Conservation (phyloP, 2,113 vertebrate genomes). For the Pipra filicauda region DNA sequence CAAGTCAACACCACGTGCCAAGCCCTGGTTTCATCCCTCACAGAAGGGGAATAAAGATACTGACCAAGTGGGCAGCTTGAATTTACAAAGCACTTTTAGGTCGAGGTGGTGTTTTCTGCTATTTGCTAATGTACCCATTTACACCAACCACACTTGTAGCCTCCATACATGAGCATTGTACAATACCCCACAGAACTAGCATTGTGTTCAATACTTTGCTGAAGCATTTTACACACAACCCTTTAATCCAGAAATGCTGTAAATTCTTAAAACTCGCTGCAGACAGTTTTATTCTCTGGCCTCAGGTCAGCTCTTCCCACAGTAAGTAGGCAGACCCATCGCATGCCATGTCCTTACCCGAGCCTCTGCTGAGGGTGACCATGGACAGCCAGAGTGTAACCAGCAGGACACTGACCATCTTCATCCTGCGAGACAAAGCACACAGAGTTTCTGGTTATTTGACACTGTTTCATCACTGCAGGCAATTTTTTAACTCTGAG, state of each 20-base stretch:
- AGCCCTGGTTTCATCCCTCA: not conserved
- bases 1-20: fast-evolving
- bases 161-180: not conserved
- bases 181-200: not conserved
- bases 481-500: not conserved
- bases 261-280: not conserved
- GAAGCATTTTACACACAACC: not conserved
- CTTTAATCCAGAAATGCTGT: not conserved
- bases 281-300: not conserved
- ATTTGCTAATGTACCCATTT: fast-evolving
- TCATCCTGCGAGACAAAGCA: constrained; percentile 72
- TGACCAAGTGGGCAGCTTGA: not conserved
- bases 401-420: constrained; percentile 44
- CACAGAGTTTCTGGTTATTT: not conserved
- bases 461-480: not conserved
- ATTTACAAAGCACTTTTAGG: not conserved
- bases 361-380: constrained; percentile 28
- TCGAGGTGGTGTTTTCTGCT: not conserved
- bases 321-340: not conserved
- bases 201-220: fast-evolving
- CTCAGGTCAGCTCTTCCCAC: not conserved
- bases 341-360: constrained; percentile 48
- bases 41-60: not conserved
- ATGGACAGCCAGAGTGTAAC: constrained; percentile 55
- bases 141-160: fast-evolving